phyloP scores from a whole-genome alignment of 2,797 vertebrate species.

The Malacoraja senta region DNA sequence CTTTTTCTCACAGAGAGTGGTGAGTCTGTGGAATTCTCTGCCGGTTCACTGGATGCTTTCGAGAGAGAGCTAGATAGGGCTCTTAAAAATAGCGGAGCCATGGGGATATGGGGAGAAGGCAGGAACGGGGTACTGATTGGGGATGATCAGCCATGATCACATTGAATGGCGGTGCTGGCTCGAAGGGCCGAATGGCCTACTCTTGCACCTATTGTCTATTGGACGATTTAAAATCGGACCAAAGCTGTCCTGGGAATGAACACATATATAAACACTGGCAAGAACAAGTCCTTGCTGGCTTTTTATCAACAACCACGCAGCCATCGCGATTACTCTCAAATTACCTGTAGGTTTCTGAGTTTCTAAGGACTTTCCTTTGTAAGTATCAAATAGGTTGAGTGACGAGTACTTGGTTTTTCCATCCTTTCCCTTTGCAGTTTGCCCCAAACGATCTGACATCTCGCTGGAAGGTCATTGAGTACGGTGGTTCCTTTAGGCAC shows the following conservation, averaged over 20 bases:
- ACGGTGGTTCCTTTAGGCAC: conserved; percentile 83
- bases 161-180: too few relatives aligned
- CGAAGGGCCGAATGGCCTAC: too few relatives aligned
- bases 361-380: conserved; percentile 98
- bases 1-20: too few relatives aligned
- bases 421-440: conserved; percentile 98
- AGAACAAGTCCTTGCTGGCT: not conserved
- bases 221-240: not conserved
- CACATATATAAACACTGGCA: not conserved
- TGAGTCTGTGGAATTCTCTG: too few relatives aligned
- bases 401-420: conserved; percentile 96
- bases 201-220: too few relatives aligned
- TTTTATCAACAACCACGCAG: not conserved
- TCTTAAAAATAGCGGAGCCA: too few relatives aligned
- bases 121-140: too few relatives aligned
- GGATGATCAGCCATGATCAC: too few relatives aligned
- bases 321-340: conserved; percentile 43
- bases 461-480: conserved; percentile 98
- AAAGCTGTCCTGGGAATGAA: not conserved
- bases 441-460: conserved; percentile 99
- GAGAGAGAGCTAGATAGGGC: too few relatives aligned
- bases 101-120: too few relatives aligned
- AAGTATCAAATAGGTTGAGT: conserved; percentile 98
- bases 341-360: conserved; percentile 93
- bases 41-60: too few relatives aligned